These are phyloP conservation scores for Zaprionus ornatus DNA, from an alignment of 1,140 invertebrate species.

Conservation along the genomic window DNA sequence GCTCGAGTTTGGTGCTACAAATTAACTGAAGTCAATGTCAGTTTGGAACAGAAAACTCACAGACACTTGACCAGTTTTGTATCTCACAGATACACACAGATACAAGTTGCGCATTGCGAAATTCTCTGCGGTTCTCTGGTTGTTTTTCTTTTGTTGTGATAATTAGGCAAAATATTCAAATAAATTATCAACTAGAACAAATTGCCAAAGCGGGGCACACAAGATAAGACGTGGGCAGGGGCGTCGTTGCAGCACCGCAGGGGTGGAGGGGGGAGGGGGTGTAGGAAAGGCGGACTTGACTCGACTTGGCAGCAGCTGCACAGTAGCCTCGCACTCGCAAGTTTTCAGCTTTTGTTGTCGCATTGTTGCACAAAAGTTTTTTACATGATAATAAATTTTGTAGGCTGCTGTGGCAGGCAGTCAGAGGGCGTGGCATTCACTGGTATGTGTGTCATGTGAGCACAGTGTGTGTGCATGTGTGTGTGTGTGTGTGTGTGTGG, in stretches of 20 bases:
- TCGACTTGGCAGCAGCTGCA: conserved; percentile 59
- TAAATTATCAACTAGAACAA: conserved; percentile 80
- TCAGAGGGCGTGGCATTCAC: conserved; percentile 19
- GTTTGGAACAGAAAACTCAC: not conserved
- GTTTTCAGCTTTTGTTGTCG: conserved; percentile 59
- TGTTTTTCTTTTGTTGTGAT: conserved; percentile 57
- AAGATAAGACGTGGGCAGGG: not conserved
- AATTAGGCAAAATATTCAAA: conserved; percentile 79
- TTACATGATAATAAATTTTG: conserved; percentile 75
- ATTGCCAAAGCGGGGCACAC: conserved; percentile 28
- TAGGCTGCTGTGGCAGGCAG: conserved; percentile 14
- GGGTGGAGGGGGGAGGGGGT: not conserved
- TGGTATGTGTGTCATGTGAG: conserved; percentile 53
- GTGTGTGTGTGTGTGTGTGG: conserved; percentile 9
- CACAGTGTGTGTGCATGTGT: not conserved
- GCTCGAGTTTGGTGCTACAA: not conserved
- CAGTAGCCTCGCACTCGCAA: conserved; percentile 51
- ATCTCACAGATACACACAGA: conserved; percentile 53
- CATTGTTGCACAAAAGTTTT: conserved; percentile 76
- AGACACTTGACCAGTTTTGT: conserved; percentile 55
- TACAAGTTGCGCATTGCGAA: conserved; percentile 36
- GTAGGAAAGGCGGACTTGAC: not conserved
- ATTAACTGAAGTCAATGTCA: conserved; percentile 61
- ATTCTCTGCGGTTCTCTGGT: conserved; percentile 14
- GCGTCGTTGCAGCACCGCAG: not conserved